Evolutionary conservation across 2,113 vertebrate species (phyloP).

Genomic region (Pluvialis apricaria): DNA sequence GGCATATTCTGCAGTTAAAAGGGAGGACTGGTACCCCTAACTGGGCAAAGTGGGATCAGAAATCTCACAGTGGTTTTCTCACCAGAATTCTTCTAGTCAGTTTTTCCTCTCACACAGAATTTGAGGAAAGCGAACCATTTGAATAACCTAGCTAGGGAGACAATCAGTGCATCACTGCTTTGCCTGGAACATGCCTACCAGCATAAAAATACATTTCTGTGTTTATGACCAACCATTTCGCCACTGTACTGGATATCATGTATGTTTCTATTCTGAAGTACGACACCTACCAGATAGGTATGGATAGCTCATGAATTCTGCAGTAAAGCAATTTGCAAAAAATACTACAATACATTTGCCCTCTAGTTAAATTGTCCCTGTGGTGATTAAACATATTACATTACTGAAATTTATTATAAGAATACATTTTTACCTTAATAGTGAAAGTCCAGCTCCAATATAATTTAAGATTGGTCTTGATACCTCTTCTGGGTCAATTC

Average conservation of each 20-base stretch:
- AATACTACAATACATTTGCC: neutral
- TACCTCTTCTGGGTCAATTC: constrained; percentile 81
- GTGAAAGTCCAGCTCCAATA: constrained; percentile 83
- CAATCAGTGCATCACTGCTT: neutral
- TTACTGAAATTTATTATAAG: neutral
- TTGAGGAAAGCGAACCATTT: neutral
- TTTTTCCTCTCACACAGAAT: neutral
- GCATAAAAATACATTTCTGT: neutral
- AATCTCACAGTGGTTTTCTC: neutral
- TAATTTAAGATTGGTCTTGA: constrained; percentile 83
- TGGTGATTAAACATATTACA: neutral
- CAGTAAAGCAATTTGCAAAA: neutral
- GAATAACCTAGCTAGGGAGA: neutral
- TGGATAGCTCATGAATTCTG: neutral
- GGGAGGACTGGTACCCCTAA: neutral
- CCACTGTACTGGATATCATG: neutral
- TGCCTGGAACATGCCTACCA: neutral
- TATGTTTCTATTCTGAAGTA: neutral
- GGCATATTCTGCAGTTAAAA: neutral
- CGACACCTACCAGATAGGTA: neutral
- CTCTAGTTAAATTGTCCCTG: neutral
- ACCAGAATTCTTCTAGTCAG: neutral
- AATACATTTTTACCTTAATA: constrained; percentile 78
- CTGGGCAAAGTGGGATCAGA: neutral
- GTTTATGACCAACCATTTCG: neutral